Conservation (phyloP, 1,140 invertebrate genomes). For the Neodiprion fabricii region DNA sequence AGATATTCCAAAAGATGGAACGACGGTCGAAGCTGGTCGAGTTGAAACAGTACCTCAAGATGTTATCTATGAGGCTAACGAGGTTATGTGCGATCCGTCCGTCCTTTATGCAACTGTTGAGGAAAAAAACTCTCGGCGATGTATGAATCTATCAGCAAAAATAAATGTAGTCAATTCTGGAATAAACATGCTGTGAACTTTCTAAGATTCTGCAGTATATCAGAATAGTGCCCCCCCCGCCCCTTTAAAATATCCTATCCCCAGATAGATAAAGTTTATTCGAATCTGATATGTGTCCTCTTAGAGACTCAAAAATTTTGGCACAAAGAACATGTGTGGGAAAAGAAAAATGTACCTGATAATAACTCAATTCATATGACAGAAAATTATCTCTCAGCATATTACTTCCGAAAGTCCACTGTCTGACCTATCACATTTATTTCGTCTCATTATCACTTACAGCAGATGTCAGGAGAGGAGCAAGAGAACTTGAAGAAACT, state of each 20-base stretch:
- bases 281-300: too few species aligned
- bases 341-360: too few species aligned
- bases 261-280: too few species aligned
- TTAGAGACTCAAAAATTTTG: too few species aligned
- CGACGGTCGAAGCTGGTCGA: slow-evolving; percentile 41
- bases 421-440: not conserved
- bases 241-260: too few species aligned
- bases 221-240: too few species aligned
- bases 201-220: slow-evolving; percentile 9
- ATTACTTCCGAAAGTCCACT: too few species aligned
- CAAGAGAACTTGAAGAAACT: slow-evolving; percentile 58
- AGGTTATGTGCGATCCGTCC: slow-evolving; percentile 65
- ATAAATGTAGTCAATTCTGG: slow-evolving; percentile 3
- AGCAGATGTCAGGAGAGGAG: slow-evolving; percentile 47
- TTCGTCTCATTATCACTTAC: slow-evolving; percentile 16
- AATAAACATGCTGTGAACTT: slow-evolving; percentile 10
- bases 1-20: slow-evolving; percentile 67
- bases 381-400: too few species aligned
- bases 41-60: slow-evolving; percentile 53
- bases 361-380: too few species aligned
- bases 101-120: slow-evolving; percentile 74
- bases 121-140: slow-evolving; percentile 52
- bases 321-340: too few species aligned
- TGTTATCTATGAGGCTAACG: slow-evolving; percentile 58
- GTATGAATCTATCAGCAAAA: slow-evolving; percentile 34